Conservation (phyloP, 30 jellyfish, hydroid and myxozoan species). For the Aurelia sp. region DNA sequence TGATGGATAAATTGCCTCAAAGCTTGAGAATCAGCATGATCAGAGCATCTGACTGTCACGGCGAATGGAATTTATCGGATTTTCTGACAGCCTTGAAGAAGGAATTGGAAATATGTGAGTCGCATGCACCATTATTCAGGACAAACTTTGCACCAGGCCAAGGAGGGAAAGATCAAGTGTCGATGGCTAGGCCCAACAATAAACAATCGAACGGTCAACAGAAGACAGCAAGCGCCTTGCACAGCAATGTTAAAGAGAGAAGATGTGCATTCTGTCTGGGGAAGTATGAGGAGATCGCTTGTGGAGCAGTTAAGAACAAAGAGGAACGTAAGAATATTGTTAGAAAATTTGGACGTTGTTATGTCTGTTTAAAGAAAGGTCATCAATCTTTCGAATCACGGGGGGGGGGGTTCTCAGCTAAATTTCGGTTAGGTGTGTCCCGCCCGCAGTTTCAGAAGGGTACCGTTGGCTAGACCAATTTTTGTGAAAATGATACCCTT, state of each 20-base stretch:
- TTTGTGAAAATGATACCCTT: no score
- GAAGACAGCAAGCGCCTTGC: conserved; percentile 3
- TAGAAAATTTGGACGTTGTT: conserved; percentile 11
- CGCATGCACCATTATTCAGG: conserved; percentile 1
- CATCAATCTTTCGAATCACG: neutral
- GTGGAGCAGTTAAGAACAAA: neutral
- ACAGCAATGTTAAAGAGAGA: neutral
- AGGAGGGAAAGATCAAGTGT: no score
- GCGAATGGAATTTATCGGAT: no score
- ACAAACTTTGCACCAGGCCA: neutral
- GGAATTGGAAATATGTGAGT: conserved; percentile 1
- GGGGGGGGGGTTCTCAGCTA: no score
- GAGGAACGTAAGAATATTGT: conserved; percentile 25
- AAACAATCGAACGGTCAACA: neutral
- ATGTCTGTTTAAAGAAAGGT: conserved; percentile 26
- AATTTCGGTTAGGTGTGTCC: no score
- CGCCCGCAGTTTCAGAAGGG: no score
- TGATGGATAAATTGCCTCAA: conserved; percentile 33
- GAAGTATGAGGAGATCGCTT: neutral
- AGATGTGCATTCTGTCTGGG: conserved; percentile 18
- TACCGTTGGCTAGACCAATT: no score
- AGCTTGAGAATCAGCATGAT: conserved; percentile 4
- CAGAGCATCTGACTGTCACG: no score
- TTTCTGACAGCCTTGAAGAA: neutral
- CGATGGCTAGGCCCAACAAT: neutral